phyloP scores from a whole-genome alignment of 2,888 invertebrate species.

The Phanerotoma sp. region DNA sequence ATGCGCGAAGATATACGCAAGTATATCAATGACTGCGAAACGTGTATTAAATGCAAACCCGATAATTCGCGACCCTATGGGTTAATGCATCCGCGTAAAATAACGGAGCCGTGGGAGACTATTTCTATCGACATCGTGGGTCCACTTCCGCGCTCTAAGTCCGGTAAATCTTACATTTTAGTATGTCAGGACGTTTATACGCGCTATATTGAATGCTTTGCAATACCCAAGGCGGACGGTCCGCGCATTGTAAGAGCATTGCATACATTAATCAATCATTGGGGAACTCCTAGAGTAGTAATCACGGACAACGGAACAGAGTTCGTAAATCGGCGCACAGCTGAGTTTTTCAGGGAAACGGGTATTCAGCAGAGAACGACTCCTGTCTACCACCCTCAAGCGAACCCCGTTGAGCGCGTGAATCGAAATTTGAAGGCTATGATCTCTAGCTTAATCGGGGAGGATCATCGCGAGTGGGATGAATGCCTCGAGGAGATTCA shows the following conservation, averaged over 20 bases:
- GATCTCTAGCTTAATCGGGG: slow-evolving; percentile 10
- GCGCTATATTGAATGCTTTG: slow-evolving; percentile 6
- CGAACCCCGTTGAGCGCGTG: slow-evolving; percentile 12
- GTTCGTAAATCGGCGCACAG: neutral
- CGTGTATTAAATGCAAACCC: slow-evolving; percentile 11
- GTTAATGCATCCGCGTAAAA: slow-evolving; percentile 6
- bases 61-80: neutral
- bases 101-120: slow-evolving; percentile 5
- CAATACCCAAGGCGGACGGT: slow-evolving; percentile 5
- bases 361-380: neutral
- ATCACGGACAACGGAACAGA: slow-evolving; percentile 15
- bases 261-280: neutral
- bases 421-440: slow-evolving; percentile 17
- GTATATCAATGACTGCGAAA: slow-evolving; percentile 16
- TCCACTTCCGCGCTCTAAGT: slow-evolving; percentile 11
- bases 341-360: neutral
- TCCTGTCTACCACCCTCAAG: slow-evolving; percentile 14
- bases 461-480: slow-evolving; percentile 18
- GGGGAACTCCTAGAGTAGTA: slow-evolving; percentile 3
- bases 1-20: slow-evolving; percentile 16
- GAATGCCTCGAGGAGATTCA: slow-evolving; percentile 8
- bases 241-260: neutral
- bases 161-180: slow-evolving; percentile 10
- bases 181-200: slow-evolving; percentile 7
- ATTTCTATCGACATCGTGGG: slow-evolving; percentile 10